These are phyloP conservation scores for Dinocampus coccinellae DNA, from an alignment of 2,888 invertebrate genomes.

Conservation along the genomic window DNA sequence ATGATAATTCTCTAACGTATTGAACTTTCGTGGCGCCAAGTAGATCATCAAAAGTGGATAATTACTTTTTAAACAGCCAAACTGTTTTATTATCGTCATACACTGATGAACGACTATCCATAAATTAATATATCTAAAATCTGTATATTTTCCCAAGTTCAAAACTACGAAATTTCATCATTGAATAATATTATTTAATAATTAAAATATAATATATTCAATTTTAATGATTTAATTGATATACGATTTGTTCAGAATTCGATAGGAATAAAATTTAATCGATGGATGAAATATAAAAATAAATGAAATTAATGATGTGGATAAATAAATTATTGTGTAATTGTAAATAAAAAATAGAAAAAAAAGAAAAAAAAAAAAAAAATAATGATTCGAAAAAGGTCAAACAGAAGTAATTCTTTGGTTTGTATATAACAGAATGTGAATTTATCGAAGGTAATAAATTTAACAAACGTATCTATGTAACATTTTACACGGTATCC, in stretches of 20 bases:
- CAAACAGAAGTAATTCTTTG: background rate
- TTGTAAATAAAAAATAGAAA: conserved; percentile 1
- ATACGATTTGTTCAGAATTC: too few relatives aligned
- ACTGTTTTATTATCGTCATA: too few relatives aligned
- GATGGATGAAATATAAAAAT: background rate
- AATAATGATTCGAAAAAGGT: too few relatives aligned
- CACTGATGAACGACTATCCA: too few relatives aligned
- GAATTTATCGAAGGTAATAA: conserved; percentile 64
- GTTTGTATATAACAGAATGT: conserved; percentile 58
- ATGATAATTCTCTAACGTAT: conserved; percentile 11
- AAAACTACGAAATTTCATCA: background rate
- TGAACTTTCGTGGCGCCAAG: conserved; percentile 53
- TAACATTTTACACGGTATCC: background rate
- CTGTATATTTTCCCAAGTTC: too few relatives aligned
- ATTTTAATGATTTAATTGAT: too few relatives aligned
- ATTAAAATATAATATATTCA: background rate
- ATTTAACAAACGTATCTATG: conserved; percentile 50
- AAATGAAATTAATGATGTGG: background rate
- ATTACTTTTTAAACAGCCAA: conserved; percentile 48
- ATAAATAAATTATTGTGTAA: conserved; percentile 8
- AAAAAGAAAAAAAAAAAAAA: too few relatives aligned
- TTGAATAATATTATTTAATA: background rate
- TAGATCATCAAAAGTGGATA: conserved; percentile 53
- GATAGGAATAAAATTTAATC: background rate
- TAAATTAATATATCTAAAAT: too few relatives aligned